Percentiles rank a stretch among this genome's conserved stretches.
Conservation (phyloP, 2,113 vertebrate genomes). For the Candoia aspera region DNA sequence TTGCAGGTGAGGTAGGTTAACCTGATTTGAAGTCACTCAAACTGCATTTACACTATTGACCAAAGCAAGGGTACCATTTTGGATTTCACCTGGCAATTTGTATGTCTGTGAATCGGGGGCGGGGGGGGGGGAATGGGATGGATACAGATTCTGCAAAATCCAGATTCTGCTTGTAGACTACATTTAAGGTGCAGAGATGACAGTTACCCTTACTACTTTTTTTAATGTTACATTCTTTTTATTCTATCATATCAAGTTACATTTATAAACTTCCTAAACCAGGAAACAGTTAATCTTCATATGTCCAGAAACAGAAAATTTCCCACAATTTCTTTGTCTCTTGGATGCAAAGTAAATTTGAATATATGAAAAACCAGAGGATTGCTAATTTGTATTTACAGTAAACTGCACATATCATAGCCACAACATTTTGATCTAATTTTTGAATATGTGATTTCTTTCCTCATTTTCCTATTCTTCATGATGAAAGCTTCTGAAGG, state of each 20-base stretch:
- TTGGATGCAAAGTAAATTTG: neutral
- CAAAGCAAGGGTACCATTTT: neutral
- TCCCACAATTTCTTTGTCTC: neutral
- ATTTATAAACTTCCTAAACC: neutral
- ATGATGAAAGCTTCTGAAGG: neutral
- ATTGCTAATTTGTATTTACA: neutral
- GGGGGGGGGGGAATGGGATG: neutral
- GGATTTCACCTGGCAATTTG: neutral
- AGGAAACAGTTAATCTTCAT: neutral
- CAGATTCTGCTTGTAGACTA: neutral
- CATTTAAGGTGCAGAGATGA: neutral
- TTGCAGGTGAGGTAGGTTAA: neutral
- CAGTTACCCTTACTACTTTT: neutral
- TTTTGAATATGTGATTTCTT: neutral
- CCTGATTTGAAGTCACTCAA: neutral
- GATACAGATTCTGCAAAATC: neutral
- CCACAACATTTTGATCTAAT: neutral
- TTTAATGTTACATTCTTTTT: neutral
- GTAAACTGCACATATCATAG: neutral
- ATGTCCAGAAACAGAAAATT: neutral
- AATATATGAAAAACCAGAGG: neutral
- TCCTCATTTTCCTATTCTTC: neutral
- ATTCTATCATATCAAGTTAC: neutral
- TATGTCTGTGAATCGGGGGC: neutral
- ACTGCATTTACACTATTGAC: rapidly evolving